Conservation (phyloP, 2,797 vertebrate genomes). For the Anas bahamensis region DNA sequence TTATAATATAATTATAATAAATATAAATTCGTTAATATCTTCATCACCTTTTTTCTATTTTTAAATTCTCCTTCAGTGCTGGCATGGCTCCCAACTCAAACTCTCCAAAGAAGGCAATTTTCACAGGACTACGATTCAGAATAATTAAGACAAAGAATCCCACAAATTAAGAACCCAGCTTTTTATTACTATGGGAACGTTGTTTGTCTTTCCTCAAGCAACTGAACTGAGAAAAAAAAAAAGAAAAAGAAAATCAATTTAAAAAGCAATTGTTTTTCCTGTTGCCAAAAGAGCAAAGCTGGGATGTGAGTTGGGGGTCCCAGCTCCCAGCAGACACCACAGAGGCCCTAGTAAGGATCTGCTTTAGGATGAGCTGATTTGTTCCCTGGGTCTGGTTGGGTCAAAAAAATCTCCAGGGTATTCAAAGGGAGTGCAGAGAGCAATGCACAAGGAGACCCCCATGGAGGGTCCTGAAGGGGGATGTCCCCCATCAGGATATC, state of each 20-base stretch:
- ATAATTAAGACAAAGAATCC: conserved; percentile 29
- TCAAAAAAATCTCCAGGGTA: not conserved
- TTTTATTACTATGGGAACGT: conserved; percentile 25
- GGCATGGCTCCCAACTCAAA: not conserved
- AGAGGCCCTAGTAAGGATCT: not conserved
- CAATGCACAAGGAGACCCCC: fast-evolving
- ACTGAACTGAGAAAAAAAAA: not conserved
- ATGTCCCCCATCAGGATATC: not conserved
- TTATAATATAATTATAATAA: too few relatives aligned
- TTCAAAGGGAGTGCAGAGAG: not conserved
- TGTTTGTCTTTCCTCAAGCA: conserved; percentile 7
- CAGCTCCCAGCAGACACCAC: not conserved
- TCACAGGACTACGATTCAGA: not conserved
- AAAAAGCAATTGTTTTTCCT: not conserved
- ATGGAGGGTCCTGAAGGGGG: not conserved
- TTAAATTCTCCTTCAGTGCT: not conserved
- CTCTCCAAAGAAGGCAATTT: not conserved
- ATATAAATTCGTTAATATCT: not conserved
- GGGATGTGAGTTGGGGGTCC: not conserved
- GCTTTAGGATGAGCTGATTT: not conserved
- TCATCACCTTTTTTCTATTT: not conserved
- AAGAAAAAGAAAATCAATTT: not conserved
- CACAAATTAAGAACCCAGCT: conserved; percentile 40
- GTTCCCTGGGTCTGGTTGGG: not conserved
- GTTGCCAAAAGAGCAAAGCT: not conserved